Percentiles rank a stretch among this genome's conserved stretches.
Evolutionary conservation across 2,113 vertebrate species (phyloP).

Genomic region (Xenus cinereus): DNA sequence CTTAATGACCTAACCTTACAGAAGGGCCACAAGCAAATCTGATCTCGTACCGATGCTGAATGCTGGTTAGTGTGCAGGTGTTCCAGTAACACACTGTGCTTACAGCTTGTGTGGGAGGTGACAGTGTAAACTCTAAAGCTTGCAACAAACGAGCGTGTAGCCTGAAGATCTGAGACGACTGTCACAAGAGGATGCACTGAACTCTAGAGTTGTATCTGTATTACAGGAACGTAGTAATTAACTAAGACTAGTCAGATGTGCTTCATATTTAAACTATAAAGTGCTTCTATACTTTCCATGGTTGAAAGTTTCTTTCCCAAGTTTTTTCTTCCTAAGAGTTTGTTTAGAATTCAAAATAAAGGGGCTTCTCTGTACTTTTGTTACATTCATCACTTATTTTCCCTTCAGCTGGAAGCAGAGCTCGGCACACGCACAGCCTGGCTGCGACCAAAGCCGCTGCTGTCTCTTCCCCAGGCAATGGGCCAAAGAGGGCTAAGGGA

Average conservation of each 20-base stretch:
- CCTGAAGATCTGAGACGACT: not conserved
- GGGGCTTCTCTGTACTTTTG: not conserved
- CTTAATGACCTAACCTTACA: not conserved
- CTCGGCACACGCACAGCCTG: not conserved
- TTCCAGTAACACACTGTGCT: not conserved
- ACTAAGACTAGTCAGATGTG: not conserved
- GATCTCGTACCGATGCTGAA: not conserved
- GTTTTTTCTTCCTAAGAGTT: not conserved
- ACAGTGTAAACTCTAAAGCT: not conserved
- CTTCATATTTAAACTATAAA: not conserved
- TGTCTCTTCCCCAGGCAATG: not conserved
- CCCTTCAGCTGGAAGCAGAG: not conserved
- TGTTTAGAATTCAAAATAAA: not conserved
- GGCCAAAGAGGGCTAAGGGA: not conserved
- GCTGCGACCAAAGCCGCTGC: not conserved
- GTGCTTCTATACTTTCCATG: not conserved
- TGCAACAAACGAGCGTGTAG: not conserved
- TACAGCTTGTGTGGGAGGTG: not conserved
- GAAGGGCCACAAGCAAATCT: not conserved
- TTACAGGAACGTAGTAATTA: not conserved
- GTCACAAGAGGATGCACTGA: not conserved
- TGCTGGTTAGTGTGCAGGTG: not conserved
- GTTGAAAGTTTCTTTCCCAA: not conserved
- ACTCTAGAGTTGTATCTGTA: not conserved
- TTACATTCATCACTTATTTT: not conserved